Base-by-base conservation (phyloP, 2,888 invertebrate species). In the Andricus quercusramuli region DNA sequence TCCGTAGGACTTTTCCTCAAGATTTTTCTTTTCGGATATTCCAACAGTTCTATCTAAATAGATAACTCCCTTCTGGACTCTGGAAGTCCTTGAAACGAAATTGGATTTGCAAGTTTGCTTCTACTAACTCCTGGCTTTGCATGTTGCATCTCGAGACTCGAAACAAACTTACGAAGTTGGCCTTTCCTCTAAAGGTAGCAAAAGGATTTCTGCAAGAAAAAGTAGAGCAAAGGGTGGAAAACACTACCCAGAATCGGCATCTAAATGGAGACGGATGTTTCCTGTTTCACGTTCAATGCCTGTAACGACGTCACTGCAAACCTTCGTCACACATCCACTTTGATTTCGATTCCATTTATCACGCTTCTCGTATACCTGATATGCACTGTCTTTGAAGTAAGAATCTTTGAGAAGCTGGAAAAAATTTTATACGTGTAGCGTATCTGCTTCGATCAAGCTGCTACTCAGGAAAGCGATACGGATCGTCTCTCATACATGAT, bases 21-120 rank as follows among this genome's bases (percentile, higher is more conserved):
- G 4, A 15, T 29, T 68, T 47, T 68, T n/a, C 22, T 37, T 68
- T 29, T 41, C 22, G 22, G 8, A 47, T n/a, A 37, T 56, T 78
- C 32, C 37, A 65, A 51, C 51, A 56, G n/a, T 22, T 44, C 25
- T 25, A 66, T 65, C 32, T 13, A 6, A 62, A 25, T 22, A 22
- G 22, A 68, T 22, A n/a, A 67, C 66, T 67, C n/a, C 11, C 20
- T 41, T 15, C 47, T 68, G 68, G 70, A 62, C 70, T 44, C 47
- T 65, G 80, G 79, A 80, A 79, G 79, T 79, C 80, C 80, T 78
- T 67, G 77, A 83, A 83, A 83, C 82, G 78, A 84, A 86, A 89
- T 90, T 86, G 85, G 86, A 90, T 90, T 90, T 90, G 88, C 87
- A 88, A 86, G 86, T 86, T 87, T 81, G 83, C 20, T 80, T 85